Evolutionary conservation across 2,888 invertebrate species (phyloP).

Genomic region (Oligia fasciuncula): DNA sequence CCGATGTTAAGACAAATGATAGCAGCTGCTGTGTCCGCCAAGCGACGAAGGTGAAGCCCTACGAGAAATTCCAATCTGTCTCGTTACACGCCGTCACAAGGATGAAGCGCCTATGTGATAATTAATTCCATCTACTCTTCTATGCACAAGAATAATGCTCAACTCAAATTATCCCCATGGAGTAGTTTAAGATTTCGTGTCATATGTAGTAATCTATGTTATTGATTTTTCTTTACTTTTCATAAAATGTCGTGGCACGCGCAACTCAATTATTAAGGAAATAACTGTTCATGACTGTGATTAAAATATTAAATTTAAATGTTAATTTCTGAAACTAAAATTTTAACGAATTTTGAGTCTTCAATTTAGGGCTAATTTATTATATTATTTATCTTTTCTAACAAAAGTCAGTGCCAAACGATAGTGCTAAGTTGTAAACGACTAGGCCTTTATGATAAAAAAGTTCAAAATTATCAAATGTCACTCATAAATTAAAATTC

Average conservation of each 20-base stretch:
- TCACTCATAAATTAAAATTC: slow-evolving; percentile 74
- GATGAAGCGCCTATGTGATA: slow-evolving; percentile 83
- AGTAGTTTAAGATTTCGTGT: slow-evolving; percentile 89
- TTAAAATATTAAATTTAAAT: slow-evolving; percentile 82
- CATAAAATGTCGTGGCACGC: slow-evolving; percentile 85
- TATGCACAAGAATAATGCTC: slow-evolving; percentile 89
- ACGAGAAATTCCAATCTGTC: slow-evolving; percentile 69
- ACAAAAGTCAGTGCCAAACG: slow-evolving; percentile 88
- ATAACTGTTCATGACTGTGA: slow-evolving; percentile 87
- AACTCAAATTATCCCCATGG: slow-evolving; percentile 88
- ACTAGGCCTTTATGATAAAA: slow-evolving; percentile 85
- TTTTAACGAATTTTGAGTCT: slow-evolving; percentile 78
- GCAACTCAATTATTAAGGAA: slow-evolving; percentile 81
- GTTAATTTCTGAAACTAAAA: slow-evolving; percentile 80
- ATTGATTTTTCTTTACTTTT: slow-evolving; percentile 79
- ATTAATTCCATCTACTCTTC: slow-evolving; percentile 84
- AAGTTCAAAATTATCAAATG: slow-evolving; percentile 82
- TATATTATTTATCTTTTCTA: slow-evolving; percentile 76
- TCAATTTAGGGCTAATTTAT: slow-evolving; percentile 82
- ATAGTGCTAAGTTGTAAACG: slow-evolving; percentile 88
- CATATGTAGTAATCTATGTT: slow-evolving; percentile 86
- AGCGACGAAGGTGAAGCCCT: slow-evolving; percentile 92
- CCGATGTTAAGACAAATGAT: slow-evolving; percentile 97
- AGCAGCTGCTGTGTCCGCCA: slow-evolving; percentile 93
- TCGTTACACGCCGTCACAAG: slow-evolving; percentile 81